Evolutionary conservation across 2,797 vertebrate genomes (phyloP), one percentile per base, ranked within the genome.

Genomic region (Pseudotriccus pelzelni): DNA sequence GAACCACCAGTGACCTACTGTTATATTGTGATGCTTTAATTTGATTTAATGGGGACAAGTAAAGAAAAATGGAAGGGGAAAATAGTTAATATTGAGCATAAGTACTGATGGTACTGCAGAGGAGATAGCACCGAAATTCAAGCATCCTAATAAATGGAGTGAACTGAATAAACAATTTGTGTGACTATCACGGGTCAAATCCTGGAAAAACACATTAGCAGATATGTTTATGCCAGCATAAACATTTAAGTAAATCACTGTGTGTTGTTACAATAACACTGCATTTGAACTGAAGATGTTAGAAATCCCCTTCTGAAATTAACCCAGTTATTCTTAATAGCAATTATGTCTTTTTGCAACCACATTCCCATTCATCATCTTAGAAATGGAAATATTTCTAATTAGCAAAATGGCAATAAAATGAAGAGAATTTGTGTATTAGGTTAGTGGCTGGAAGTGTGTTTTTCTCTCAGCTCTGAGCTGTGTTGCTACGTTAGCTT

Each of bases 291-390:
- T 77, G 36, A 84, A 88, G 36, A 73, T 93, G 37, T 92, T 84
- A 93, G 67, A 92, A 90, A 96, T 67, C 73, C 44, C 32, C 80
- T 88, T 94, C 34, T 86, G 76, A 92, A 96, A 75, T 96, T 67
- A 88, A 78, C 59, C 52, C 23, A 25, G 32, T 81, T 89, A n/a
- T 59, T 88, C 55, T 76, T 88, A 74, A 76, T 53, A 88, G 70
- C 60, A 87, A 9, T 88, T 86, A 89, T 5, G 50, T 63, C 32
- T 79, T 93, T 95, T 90, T 91, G 32, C 34, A 84, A 69, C 62
- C 66, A 52, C 66, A 76, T 87, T 80, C 50, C 18, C 2, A 2
- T 85, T 55, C 47, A 55, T 69, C 69, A 50, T 73, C 68, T 73
- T 76, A 84, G 87, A 76, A 91, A 82, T 50, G 20, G 20, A 91